Evolutionary conservation across 2,888 invertebrate genomes (phyloP).

Genomic region (Synanthedon formicaeformis): DNA sequence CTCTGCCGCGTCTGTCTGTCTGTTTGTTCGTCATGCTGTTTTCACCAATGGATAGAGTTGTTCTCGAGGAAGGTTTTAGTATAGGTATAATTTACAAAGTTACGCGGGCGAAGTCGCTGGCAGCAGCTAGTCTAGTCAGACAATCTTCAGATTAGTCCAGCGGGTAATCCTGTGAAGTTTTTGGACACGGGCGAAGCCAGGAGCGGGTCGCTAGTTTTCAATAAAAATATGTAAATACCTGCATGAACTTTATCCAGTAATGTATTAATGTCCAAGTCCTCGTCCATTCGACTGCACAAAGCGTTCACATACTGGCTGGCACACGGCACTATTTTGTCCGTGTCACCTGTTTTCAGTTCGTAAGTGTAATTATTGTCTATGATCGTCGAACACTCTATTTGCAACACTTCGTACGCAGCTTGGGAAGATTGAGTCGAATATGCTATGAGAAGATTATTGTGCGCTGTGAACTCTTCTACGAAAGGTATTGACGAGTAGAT

Average conservation of each 20-base stretch:
- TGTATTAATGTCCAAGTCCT: conserved; percentile 47
- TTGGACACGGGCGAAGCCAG: no score
- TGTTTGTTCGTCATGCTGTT: no score
- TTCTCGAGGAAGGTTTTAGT: no score
- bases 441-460: conserved; percentile 51
- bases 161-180: no score
- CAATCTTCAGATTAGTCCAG: no score
- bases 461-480: conserved; percentile 40
- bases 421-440: conserved; percentile 47
- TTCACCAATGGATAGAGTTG: no score
- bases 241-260: conserved; percentile 60
- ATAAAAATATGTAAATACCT: conserved; percentile 25
- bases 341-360: conserved; percentile 42
- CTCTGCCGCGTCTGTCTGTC: no score
- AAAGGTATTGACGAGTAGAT: conserved; percentile 32
- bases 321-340: conserved; percentile 35
- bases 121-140: conserved; percentile 13
- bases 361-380: conserved; percentile 39
- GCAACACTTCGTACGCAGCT: conserved; percentile 51
- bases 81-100: conserved; percentile 18
- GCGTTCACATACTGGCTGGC: conserved; percentile 54
- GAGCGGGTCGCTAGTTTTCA: no score
- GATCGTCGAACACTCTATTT: conserved; percentile 46
- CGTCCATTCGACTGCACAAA: conserved; percentile 44
- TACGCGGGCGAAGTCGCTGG: conserved; percentile 5